Conservation (phyloP, 2,797 vertebrate species). For the Pelochelys cantorii region DNA sequence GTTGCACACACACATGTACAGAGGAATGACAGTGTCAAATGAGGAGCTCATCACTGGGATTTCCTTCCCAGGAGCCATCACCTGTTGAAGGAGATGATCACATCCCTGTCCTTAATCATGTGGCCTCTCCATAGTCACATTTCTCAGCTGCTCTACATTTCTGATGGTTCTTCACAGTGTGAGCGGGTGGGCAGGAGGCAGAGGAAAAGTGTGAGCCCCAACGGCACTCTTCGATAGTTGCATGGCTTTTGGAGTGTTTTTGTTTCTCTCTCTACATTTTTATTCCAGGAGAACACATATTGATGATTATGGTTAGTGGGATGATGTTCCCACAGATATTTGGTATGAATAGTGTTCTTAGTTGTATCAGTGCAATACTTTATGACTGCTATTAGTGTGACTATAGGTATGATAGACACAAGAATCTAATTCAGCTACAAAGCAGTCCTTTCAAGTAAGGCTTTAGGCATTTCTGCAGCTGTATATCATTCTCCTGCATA, state of each 20-base stretch:
- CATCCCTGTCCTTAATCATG: background rate
- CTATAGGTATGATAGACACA: slow-evolving; percentile 59
- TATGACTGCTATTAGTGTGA: slow-evolving; percentile 66
- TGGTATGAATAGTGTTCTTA: slow-evolving; percentile 71
- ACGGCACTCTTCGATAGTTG: slow-evolving; percentile 2
- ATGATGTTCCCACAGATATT: slow-evolving; percentile 44
- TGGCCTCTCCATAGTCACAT: background rate
- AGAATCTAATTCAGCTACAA: slow-evolving; percentile 68
- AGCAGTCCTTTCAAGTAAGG: slow-evolving; percentile 66
- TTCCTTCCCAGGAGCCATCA: background rate
- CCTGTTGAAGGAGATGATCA: background rate
- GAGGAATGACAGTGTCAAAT: background rate
- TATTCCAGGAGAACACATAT: slow-evolving; percentile 55
- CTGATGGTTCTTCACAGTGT: too few species aligned
- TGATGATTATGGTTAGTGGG: slow-evolving; percentile 54
- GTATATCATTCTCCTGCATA: slow-evolving; percentile 39
- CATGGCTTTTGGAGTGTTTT: background rate
- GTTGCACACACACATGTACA: background rate
- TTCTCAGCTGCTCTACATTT: background rate
- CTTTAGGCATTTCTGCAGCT: slow-evolving; percentile 54
- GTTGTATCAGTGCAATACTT: slow-evolving; percentile 55
- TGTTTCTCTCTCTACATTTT: slow-evolving; percentile 52
- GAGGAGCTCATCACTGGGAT: background rate
- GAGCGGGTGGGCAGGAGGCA: background rate
- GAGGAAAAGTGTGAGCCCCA: background rate